phyloP scores from a whole-genome alignment of 1,140 invertebrate species.

The Trachymyrmex septentrionalis region DNA sequence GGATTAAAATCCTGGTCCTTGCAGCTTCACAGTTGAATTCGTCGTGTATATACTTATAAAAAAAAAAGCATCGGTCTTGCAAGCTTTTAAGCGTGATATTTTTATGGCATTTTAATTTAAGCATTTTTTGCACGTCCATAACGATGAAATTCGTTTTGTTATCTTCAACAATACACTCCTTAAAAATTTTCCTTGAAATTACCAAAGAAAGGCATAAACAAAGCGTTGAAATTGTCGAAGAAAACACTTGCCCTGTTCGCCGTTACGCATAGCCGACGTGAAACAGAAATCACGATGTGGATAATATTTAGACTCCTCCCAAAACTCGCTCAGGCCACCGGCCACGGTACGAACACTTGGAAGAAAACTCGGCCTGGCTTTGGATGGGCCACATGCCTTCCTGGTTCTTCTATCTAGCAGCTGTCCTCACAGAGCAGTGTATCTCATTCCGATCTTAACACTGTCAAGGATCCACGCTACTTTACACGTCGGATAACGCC shows the following conservation, averaged over 20 bases:
- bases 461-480: neutral
- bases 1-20: neutral
- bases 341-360: conserved; percentile 22
- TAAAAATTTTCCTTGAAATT: neutral
- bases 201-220: neutral
- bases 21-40: neutral
- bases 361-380: conserved; percentile 64
- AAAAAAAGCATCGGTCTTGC: neutral
- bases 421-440: conserved; percentile 69
- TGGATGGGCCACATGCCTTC: conserved; percentile 66
- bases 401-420: conserved; percentile 79
- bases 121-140: neutral
- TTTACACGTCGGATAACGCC: conserved; percentile 5
- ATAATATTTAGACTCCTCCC: conserved; percentile 33
- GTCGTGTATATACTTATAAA: neutral
- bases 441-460: conserved; percentile 63
- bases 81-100: neutral
- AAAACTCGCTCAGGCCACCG: conserved; percentile 39
- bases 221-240: neutral
- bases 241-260: neutral
- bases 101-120: neutral
- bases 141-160: neutral
- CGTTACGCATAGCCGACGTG: neutral
- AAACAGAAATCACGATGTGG: conserved; percentile 44
- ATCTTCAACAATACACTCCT: neutral